Evolutionary conservation across 2,888 invertebrate genomes (phyloP).

Genomic region (Lathronympha strigana): DNA sequence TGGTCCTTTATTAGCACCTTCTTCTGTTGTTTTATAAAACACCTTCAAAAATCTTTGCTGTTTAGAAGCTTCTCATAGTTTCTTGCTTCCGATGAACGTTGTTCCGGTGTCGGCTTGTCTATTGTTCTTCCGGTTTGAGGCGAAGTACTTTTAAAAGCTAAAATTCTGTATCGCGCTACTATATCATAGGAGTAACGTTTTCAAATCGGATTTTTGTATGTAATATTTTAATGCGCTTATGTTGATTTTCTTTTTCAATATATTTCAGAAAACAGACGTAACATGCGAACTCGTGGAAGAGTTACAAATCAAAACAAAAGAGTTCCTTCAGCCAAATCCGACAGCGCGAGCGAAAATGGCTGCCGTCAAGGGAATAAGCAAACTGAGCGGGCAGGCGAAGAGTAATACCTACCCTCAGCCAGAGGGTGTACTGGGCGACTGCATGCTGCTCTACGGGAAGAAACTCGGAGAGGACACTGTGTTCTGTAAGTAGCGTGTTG

Average conservation of each 20-base stretch:
- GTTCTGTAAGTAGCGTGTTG: slow-evolving; percentile 88
- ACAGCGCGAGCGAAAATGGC: slow-evolving; percentile 97
- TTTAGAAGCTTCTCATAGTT: slow-evolving; percentile 16
- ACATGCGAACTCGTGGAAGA: slow-evolving; percentile 99
- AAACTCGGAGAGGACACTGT: slow-evolving; percentile 97
- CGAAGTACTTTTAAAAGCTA: slow-evolving; percentile 24
- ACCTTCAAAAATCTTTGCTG: slow-evolving; percentile 10
- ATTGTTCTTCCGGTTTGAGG: slow-evolving; percentile 35
- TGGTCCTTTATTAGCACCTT: no score
- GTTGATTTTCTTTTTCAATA: neutral
- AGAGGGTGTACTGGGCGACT: slow-evolving; percentile 98
- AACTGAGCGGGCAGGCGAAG: slow-evolving; percentile 98
- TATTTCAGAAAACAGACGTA: slow-evolving; percentile 96
- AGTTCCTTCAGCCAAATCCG: slow-evolving; percentile 99
- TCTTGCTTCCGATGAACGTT: no score
- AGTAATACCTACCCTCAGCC: slow-evolving; percentile 99
- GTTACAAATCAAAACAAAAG: slow-evolving; percentile 97
- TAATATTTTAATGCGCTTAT: no score
- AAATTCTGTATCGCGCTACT: neutral
- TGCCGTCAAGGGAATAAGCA: slow-evolving; percentile 97
- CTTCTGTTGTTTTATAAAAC: slow-evolving; percentile 11
- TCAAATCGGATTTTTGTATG: no score
- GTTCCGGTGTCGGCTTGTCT: slow-evolving; percentile 22
- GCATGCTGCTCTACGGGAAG: slow-evolving; percentile 97
- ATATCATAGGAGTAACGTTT: no score